phyloP scores from a whole-genome alignment of 2,113 vertebrate species.

The Felis catus region DNA sequence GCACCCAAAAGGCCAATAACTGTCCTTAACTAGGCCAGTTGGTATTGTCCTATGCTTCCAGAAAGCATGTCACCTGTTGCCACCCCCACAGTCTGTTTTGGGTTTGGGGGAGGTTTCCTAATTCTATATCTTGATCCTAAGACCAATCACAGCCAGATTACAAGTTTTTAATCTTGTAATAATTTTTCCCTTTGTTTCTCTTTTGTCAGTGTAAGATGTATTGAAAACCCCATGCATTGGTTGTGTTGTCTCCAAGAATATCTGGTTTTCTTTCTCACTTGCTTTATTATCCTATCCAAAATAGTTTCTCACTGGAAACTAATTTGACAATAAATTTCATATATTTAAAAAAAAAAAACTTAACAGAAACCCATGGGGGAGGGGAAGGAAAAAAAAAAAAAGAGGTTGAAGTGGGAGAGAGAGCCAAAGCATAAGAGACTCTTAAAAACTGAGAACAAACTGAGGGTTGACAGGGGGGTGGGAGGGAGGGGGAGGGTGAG shows the following conservation, averaged over 20 bases:
- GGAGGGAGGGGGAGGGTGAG: no score
- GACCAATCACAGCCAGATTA: slow-evolving; percentile 6
- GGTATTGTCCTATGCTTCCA: slow-evolving; percentile 85
- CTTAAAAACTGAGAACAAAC: no score
- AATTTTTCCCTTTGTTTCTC: background rate
- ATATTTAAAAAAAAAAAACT: no score
- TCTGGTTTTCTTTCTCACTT: slow-evolving; percentile 58
- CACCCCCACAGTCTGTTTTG: slow-evolving; percentile 84
- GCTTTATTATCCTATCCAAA: slow-evolving; percentile 54
- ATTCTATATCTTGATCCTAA: slow-evolving; percentile 16
- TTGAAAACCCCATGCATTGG: slow-evolving; percentile 51
- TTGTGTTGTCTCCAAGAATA: slow-evolving; percentile 51
- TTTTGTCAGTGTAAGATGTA: slow-evolving; percentile 59
- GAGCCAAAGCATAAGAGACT: no score
- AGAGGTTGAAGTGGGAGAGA: no score
- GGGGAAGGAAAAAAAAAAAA: no score
- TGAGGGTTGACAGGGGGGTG: no score
- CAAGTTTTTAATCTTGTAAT: slow-evolving; percentile 66
- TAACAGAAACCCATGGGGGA: no score
- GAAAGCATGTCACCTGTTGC: slow-evolving; percentile 85
- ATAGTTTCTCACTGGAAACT: slow-evolving; percentile 28
- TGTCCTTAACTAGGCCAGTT: slow-evolving; percentile 72
- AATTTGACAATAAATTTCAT: no score
- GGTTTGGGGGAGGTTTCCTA: background rate
- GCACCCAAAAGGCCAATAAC: slow-evolving; percentile 71